phyloP scores from a whole-genome alignment of 2,888 invertebrate genomes.

The Drosophila rellima region DNA sequence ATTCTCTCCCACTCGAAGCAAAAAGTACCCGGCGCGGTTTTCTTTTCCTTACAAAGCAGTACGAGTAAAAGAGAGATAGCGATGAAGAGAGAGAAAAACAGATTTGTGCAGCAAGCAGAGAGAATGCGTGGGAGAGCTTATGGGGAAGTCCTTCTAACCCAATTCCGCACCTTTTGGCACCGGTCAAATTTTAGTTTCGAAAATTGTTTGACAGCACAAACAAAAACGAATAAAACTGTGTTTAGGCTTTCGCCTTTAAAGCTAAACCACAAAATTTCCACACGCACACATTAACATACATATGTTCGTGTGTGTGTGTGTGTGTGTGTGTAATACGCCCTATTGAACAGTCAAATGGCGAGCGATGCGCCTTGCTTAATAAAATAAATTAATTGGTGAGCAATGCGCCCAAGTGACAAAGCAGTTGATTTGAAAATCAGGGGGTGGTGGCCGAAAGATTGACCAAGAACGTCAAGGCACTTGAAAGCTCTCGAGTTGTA shows the following conservation, averaged over 20 bases:
- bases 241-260: slow-evolving; percentile 15
- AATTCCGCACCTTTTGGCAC: slow-evolving; percentile 47
- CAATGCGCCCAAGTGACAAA: no score
- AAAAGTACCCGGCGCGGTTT: slow-evolving; percentile 49
- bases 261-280: slow-evolving; percentile 16
- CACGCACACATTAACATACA: slow-evolving; percentile 1
- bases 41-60: slow-evolving; percentile 22
- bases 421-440: no score
- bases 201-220: slow-evolving; percentile 33
- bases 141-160: slow-evolving; percentile 18
- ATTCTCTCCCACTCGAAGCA: slow-evolving; percentile 29
- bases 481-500: no score
- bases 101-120: background rate
- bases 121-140: background rate
- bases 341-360: no score
- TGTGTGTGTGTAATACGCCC: slow-evolving; percentile 9
- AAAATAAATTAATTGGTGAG: no score
- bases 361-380: no score
- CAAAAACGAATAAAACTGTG: slow-evolving; percentile 4
- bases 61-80: background rate
- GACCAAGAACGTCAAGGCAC: no score
- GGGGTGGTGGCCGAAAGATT: no score
- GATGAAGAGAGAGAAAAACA: background rate
- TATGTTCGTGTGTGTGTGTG: background rate
- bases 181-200: slow-evolving; percentile 50